Percentiles rank a stretch among this genome's conserved stretches.
phyloP scores from a whole-genome alignment of 2,888 invertebrate genomes.

The Urechis unicinctus region DNA sequence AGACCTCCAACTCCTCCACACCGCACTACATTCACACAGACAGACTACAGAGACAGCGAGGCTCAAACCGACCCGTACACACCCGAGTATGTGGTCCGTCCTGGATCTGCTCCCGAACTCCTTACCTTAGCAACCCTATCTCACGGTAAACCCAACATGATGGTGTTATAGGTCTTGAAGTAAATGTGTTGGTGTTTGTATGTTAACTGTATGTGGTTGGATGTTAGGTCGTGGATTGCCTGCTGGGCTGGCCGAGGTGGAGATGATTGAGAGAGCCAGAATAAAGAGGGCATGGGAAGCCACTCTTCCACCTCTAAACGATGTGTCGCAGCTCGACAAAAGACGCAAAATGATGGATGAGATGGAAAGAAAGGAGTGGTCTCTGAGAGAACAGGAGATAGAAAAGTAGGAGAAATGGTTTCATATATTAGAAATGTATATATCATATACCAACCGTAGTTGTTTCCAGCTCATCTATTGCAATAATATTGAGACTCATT shows the following conservation, averaged over 20 bases:
- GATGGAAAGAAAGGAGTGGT: conserved; percentile 78
- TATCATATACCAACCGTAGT: background rate
- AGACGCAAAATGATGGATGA: conserved; percentile 65
- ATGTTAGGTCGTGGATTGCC: conserved; percentile 61
- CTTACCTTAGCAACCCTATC: conserved; percentile 61
- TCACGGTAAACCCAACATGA: conserved; percentile 54
- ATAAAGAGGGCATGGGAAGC: conserved; percentile 63
- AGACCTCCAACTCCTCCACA: conserved; percentile 27
- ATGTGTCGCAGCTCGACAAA: conserved; percentile 57
- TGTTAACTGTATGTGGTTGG: background rate
- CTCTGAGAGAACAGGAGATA: conserved; percentile 68
- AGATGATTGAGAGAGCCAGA: conserved; percentile 65
- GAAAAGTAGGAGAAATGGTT: conserved; percentile 49
- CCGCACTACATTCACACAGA: conserved; percentile 59
- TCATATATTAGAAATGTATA: no score
- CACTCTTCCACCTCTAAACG: conserved; percentile 56
- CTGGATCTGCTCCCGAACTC: conserved; percentile 59
- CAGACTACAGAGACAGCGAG: conserved; percentile 68
- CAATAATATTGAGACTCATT: background rate
- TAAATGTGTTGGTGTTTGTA: no score
- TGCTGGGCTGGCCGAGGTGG: conserved; percentile 58
- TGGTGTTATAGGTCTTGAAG: no score
- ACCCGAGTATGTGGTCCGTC: conserved; percentile 58
- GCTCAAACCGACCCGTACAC: conserved; percentile 75
- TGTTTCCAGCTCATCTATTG: background rate